These are phyloP conservation scores for Holacanthella duospinosa DNA, from an alignment of 2,888 invertebrate species.

Conservation along the genomic window DNA sequence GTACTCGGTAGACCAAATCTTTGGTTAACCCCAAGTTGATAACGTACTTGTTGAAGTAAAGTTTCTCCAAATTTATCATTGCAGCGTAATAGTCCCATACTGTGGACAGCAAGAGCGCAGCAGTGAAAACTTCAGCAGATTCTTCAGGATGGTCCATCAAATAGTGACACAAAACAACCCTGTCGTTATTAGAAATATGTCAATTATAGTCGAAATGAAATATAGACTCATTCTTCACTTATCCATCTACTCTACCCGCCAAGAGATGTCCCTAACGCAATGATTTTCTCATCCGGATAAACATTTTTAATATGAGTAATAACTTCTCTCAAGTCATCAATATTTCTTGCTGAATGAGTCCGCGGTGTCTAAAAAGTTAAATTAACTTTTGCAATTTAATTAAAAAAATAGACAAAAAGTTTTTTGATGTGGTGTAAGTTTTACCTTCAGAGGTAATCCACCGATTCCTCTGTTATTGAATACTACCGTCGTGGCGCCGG, in stretches of 20 bases:
- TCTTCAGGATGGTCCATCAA: constrained; percentile 36
- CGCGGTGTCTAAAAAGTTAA: constrained; percentile 52
- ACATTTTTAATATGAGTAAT: constrained; percentile 53
- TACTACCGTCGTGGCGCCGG: constrained; percentile 58
- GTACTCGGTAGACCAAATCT: constrained; percentile 26
- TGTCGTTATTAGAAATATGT: neutral
- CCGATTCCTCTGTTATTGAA: constrained; percentile 70
- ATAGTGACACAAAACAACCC: constrained; percentile 8
- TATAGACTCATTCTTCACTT: neutral
- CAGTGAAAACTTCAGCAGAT: constrained; percentile 40
- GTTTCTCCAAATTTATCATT: constrained; percentile 41
- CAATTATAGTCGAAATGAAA: neutral
- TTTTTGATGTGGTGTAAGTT: too few species aligned
- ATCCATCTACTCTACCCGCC: constrained; percentile 55
- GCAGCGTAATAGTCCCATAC: constrained; percentile 43
- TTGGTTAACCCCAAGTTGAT: constrained; percentile 29
- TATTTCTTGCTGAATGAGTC: constrained; percentile 74
- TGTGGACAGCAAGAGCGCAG: constrained; percentile 44
- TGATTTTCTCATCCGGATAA: constrained; percentile 54
- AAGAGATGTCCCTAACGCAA: constrained; percentile 71
- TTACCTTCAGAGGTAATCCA: constrained; percentile 39
- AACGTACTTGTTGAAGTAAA: constrained; percentile 41
- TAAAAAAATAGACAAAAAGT: neutral
- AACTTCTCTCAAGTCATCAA: constrained; percentile 65
- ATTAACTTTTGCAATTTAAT: neutral